Conservation (phyloP, 2,888 invertebrate genomes). For the Hypomecis punctinalis region DNA sequence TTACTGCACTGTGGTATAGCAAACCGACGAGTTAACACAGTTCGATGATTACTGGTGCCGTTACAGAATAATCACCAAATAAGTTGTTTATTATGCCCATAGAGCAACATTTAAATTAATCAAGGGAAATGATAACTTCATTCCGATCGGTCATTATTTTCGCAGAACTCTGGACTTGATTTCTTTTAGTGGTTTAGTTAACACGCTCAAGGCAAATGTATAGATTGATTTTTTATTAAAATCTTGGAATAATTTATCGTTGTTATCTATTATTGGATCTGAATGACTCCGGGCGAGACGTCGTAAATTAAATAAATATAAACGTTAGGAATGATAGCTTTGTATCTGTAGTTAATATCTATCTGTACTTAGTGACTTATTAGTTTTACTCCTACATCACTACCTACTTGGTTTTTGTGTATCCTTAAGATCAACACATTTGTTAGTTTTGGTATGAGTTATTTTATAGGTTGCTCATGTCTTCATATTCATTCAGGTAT, state of each 20-base stretch:
- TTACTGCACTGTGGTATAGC: conserved; percentile 38
- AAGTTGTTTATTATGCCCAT: conserved; percentile 65
- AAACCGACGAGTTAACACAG: conserved; percentile 46
- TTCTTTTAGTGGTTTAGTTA: conserved; percentile 9
- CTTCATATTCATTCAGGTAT: too few species aligned
- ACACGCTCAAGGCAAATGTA: conserved; percentile 32
- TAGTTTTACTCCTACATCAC: conserved; percentile 1
- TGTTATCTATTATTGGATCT: conserved; percentile 34
- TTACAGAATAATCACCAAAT: conserved; percentile 70
- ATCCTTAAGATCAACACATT: too few species aligned
- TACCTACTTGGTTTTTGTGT: not conserved
- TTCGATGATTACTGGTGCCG: conserved; percentile 51
- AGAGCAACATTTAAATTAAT: conserved; percentile 68
- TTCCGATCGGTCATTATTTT: conserved; percentile 56
- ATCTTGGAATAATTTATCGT: conserved; percentile 33
- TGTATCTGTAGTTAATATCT: conserved; percentile 9
- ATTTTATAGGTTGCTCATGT: too few species aligned
- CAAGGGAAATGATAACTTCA: conserved; percentile 61
- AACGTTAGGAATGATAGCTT: conserved; percentile 32
- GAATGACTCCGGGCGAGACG: conserved; percentile 31
- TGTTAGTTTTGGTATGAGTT: too few species aligned
- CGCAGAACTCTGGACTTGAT: conserved; percentile 40
- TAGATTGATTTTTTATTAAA: conserved; percentile 39
- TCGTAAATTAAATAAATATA: conserved; percentile 34
- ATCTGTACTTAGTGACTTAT: conserved; percentile 12